These are phyloP conservation scores for Panulirus ornatus DNA, from an alignment of 1,140 invertebrate species.

Conservation along the genomic window DNA sequence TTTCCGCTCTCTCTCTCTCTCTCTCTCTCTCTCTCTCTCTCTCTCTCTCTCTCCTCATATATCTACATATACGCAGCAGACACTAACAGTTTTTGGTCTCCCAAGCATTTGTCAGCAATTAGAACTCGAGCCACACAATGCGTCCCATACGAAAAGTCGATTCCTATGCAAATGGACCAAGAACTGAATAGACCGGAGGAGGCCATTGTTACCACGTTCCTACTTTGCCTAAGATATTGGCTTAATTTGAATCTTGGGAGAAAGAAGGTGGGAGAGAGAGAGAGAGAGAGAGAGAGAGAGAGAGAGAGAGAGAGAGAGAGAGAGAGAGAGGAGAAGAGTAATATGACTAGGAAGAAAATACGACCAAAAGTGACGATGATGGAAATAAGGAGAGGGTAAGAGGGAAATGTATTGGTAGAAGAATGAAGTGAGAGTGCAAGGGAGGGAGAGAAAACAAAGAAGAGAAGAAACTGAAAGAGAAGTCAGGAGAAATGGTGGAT, in stretches of 20 bases:
- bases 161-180: constrained; percentile 34
- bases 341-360: not conserved
- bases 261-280: not conserved
- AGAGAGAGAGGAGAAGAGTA: constrained; percentile 1
- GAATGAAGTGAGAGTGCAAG: not conserved
- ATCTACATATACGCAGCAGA: constrained; percentile 9
- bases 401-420: not conserved
- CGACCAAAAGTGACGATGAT: not conserved
- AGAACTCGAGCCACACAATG: constrained; percentile 33
- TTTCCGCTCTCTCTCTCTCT: constrained; percentile 2
- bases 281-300: not conserved
- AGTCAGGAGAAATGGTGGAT: not conserved
- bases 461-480: not conserved
- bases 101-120: constrained; percentile 41
- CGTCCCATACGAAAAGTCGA: constrained; percentile 40
- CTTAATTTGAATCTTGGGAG: constrained; percentile 17
- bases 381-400: not conserved
- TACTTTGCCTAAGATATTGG: constrained; percentile 36
- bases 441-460: not conserved
- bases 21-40: not conserved
- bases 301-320: constrained; percentile 4
- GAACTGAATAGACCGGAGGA: constrained; percentile 28
- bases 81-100: constrained; percentile 26
- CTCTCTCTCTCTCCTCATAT: not conserved
- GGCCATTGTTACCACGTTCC: constrained; percentile 29